These are phyloP conservation scores for Apocrypta bakeri DNA, from an alignment of 1,140 invertebrate genomes.

Conservation along the genomic window DNA sequence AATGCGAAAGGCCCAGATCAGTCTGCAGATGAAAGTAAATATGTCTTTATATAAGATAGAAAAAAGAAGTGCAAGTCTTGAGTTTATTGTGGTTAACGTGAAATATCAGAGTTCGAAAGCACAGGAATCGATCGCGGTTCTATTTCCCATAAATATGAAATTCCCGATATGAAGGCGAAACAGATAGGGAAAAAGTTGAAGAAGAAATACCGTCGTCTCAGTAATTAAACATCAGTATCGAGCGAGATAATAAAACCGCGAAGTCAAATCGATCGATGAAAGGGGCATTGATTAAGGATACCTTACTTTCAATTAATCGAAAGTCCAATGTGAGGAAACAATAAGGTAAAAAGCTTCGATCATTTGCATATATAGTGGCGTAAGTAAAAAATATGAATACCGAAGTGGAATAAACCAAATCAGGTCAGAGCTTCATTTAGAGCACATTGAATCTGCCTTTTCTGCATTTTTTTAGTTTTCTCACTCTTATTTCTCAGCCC, in stretches of 20 bases:
- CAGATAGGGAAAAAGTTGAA: not conserved
- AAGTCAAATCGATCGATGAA: not conserved
- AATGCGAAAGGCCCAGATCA: too few species aligned
- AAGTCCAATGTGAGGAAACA: not conserved
- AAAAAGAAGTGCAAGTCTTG: too few species aligned
- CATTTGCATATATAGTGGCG: not conserved
- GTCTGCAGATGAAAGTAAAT: too few species aligned
- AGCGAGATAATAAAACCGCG: not conserved
- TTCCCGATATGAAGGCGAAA: too few species aligned
- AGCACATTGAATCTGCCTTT: not conserved
- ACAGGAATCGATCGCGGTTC: too few species aligned
- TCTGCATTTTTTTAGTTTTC: not conserved
- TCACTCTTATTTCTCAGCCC: not conserved
- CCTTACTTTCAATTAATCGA: constrained; percentile 2
- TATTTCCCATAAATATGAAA: too few species aligned
- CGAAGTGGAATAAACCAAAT: constrained; percentile 2
- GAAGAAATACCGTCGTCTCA: not conserved
- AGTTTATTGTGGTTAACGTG: too few species aligned
- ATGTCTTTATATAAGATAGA: too few species aligned
- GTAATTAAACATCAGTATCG: not conserved
- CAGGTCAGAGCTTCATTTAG: not conserved
- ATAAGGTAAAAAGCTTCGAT: not conserved
- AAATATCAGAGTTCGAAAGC: too few species aligned
- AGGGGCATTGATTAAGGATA: not conserved
- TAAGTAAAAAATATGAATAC: not conserved